Base-by-base conservation (phyloP, 2,113 vertebrate genomes). In the Phasianus colchicus region DNA sequence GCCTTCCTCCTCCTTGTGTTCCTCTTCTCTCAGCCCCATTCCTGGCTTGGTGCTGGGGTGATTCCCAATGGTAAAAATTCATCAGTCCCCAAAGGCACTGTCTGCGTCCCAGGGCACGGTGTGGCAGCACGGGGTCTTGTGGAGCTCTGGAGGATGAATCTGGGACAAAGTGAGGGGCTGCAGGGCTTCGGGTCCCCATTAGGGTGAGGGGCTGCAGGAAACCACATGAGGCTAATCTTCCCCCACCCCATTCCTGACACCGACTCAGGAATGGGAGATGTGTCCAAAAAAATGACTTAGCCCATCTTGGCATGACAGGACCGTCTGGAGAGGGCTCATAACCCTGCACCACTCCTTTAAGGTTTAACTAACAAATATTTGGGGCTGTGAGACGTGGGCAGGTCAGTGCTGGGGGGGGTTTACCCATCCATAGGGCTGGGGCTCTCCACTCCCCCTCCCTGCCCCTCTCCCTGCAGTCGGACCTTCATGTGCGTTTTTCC, bases 271-370 rank as follows among this genome's bases (percentile, higher is more conserved):
- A 58, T 29, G 30, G 55, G 55, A 58, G 32, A 21, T n/a, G 11
- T 22, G 57, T 34, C 57, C 19, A 34, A 58, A 34, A 58, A 34
- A 32, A 17, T 58, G 55, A 32, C 30, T n/a, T 58, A 20, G 30
- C 55, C 19, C 55, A 58, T 7, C 55, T 34, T n/a, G 57, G 32
- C 57, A 22, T 22, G 19, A 20, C 4, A 30, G 24, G 52, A 52
- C 50, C 30, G 29, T 30, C 24, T 55, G 50, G 48, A 52, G 50
- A 20, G 70, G 40, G 66, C n/a, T 70, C 40, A 43, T n/a, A 77
- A 63, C 36, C 11, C 13, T 1, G 7, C 0, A 0, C 57, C 57
- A 38, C 40, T 92, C n/a, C 48, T 2, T 2, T 2, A 0, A 77
- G 9, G 36, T 36, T 36, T 42, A 60, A 15, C 19, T 73, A 40